Conservation (phyloP, 2,113 vertebrate species). For the Larimichthys crocea region DNA sequence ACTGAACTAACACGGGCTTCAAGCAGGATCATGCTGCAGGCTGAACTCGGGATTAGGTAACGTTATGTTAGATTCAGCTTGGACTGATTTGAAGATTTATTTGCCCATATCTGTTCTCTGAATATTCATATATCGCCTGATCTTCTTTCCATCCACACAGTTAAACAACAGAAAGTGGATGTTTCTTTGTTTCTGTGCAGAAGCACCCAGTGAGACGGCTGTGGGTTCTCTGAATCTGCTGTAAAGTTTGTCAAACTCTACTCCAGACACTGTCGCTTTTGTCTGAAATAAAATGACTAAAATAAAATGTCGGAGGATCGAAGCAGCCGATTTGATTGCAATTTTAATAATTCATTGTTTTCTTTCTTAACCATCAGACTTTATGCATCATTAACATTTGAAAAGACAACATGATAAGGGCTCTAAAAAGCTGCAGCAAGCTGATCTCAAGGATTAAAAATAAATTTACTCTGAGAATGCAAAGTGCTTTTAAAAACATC, state of each 20-base stretch:
- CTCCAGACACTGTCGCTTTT: not conserved
- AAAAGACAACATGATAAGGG: not conserved
- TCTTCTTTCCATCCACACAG: not conserved
- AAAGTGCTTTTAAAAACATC: constrained; percentile 17
- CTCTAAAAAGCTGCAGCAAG: not conserved
- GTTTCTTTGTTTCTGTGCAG: not conserved
- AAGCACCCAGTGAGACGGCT: not conserved
- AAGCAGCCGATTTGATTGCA: not conserved
- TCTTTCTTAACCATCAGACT: constrained; percentile 1
- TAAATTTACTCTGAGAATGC: constrained; percentile 4
- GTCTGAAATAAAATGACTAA: constrained; percentile 1
- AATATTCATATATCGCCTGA: not conserved
- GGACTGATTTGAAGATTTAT: not conserved
- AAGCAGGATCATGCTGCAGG: not conserved
- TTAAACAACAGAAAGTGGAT: not conserved
- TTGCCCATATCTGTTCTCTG: not conserved
- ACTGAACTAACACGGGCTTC: not conserved
- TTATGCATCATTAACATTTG: not conserved
- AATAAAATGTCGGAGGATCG: not conserved
- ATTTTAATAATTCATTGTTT: not conserved
- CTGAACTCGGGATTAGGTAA: not conserved
- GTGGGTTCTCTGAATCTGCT: not conserved
- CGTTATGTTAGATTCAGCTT: not conserved
- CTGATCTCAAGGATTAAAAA: not conserved
- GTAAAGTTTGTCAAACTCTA: constrained; percentile 1